These are phyloP conservation scores for Enteromius trimaculatus DNA, from an alignment of 2,797 vertebrate genomes.

Conservation along the genomic window DNA sequence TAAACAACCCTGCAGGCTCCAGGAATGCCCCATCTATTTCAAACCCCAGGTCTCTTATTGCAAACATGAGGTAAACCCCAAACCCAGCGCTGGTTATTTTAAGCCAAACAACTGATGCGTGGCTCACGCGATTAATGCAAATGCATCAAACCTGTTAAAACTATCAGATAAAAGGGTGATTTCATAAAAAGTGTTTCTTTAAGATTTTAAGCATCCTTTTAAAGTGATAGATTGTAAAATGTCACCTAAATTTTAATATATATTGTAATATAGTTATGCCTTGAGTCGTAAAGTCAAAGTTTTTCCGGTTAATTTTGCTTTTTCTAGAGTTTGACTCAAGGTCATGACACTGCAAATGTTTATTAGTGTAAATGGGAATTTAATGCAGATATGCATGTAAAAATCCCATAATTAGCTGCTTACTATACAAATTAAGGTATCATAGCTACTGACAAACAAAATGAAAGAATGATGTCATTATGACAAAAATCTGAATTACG, in stretches of 20 bases:
- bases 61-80: conserved; percentile 45
- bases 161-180: not conserved
- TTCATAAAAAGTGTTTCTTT: not conserved
- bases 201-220: not conserved
- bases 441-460: not conserved
- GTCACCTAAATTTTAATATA: not conserved
- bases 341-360: not conserved
- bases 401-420: not conserved
- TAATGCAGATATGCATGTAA: not conserved
- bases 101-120: conserved; percentile 20
- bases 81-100: conserved; percentile 23
- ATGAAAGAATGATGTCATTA: not conserved
- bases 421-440: not conserved
- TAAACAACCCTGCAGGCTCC: conserved; percentile 34
- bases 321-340: not conserved
- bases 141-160: not conserved
- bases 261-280: not conserved
- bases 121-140: conserved; percentile 1
- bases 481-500: not conserved
- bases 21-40: conserved; percentile 43
- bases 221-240: not conserved
- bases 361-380: not conserved
- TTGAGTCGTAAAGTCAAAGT: not conserved
- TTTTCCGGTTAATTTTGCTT: not conserved
- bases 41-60: conserved; percentile 38